phyloP scores from a whole-genome alignment of 2,797 vertebrate species.

The Scyliorhinus canicula region DNA sequence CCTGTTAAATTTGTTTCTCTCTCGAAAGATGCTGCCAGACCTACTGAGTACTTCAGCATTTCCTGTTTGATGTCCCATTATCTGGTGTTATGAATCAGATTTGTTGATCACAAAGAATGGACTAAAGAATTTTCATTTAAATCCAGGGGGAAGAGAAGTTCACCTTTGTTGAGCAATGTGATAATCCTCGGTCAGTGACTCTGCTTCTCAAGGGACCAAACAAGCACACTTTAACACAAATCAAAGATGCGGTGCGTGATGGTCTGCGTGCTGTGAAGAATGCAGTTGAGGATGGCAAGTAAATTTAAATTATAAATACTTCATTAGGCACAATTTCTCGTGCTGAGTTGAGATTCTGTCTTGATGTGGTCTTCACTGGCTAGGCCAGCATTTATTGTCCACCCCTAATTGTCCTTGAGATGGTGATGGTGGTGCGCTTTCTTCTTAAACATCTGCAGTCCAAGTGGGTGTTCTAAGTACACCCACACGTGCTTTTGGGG shows the following conservation, averaged over 20 bases:
- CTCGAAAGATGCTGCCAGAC: background rate
- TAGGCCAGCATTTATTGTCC: too few relatives aligned
- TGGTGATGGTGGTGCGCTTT: too few relatives aligned
- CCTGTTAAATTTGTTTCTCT: background rate
- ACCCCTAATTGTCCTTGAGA: too few relatives aligned
- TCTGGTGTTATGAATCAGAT: background rate
- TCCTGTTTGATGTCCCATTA: too few relatives aligned
- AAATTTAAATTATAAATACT: background rate
- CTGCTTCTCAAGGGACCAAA: conserved; percentile 86
- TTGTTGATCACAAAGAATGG: background rate
- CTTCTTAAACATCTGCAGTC: too few relatives aligned
- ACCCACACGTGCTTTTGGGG: too few relatives aligned
- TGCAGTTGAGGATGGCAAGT: conserved; percentile 86
- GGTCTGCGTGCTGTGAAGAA: conserved; percentile 91
- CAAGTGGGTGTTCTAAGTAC: too few relatives aligned
- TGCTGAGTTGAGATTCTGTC: background rate
- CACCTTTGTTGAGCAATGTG: conserved; percentile 85
- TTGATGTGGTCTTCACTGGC: background rate
- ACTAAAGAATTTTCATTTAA: conserved; percentile 4
- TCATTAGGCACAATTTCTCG: background rate
- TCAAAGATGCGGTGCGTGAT: conserved; percentile 89
- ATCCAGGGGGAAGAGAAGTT: conserved; percentile 85
- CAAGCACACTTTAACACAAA: conserved; percentile 90
- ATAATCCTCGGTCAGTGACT: conserved; percentile 84
- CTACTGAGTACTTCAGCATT: background rate